Conservation (phyloP, 2,797 vertebrate species). For the Malurus splendens region DNA sequence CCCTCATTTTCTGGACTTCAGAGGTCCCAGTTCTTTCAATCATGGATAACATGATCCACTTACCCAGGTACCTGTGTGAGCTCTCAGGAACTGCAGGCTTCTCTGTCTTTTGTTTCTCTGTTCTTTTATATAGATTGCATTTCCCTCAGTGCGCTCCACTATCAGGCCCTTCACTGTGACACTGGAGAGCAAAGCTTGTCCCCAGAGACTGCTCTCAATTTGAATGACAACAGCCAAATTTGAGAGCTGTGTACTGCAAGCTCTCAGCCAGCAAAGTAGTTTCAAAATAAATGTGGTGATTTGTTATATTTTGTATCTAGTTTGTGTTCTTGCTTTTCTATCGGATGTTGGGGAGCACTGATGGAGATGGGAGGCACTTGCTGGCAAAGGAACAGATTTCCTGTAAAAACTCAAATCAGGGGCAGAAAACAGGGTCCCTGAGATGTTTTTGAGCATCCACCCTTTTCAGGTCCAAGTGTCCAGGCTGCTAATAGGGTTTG, state of each 20-base stretch:
- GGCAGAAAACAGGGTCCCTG: neutral
- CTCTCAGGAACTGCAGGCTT: neutral
- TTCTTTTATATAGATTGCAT: neutral
- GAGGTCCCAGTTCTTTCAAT: neutral
- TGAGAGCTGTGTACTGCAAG: neutral
- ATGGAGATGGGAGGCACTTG: neutral
- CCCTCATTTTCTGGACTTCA: slow-evolving; percentile 15
- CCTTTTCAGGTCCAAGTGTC: neutral
- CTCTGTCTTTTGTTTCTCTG: neutral
- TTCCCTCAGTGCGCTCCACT: neutral
- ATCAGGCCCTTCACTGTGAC: neutral
- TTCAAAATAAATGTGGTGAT: neutral
- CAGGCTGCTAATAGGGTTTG: neutral
- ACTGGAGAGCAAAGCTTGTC: neutral
- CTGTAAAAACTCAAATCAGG: neutral
- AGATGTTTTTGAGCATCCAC: neutral
- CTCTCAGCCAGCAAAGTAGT: neutral
- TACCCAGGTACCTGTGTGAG: neutral
- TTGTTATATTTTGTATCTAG: neutral
- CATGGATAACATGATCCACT: neutral
- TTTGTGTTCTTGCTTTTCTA: neutral
- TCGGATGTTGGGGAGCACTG: neutral
- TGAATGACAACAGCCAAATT: neutral
- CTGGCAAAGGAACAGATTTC: neutral
- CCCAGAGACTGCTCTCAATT: neutral